phyloP scores from a whole-genome alignment of 2,113 vertebrate species.

The Malurus alboscapulatus region DNA sequence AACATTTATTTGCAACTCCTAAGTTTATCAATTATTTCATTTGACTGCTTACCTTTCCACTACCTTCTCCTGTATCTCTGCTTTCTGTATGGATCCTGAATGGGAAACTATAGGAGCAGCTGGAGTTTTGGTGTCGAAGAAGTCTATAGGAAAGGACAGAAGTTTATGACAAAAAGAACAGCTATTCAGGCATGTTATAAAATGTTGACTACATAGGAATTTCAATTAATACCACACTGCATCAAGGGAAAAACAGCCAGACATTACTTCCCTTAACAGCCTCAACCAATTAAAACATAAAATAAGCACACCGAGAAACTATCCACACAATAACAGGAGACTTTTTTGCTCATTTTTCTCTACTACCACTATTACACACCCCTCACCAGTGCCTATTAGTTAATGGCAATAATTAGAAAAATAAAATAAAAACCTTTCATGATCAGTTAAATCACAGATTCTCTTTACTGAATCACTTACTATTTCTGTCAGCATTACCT shows the following conservation, averaged over 20 bases:
- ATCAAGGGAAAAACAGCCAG: not conserved
- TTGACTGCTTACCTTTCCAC: constrained; percentile 72
- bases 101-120: constrained; percentile 79
- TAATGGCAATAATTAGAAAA: not conserved
- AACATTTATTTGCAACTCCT: not conserved
- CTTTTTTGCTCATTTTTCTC: not conserved
- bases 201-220: not conserved
- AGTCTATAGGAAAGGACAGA: constrained; percentile 64
- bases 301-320: not conserved
- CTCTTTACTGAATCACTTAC: not conserved
- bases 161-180: not conserved
- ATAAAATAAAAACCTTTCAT: not conserved
- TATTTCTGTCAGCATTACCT: constrained; percentile 30
- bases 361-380: not conserved
- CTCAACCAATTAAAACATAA: not conserved
- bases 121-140: constrained; percentile 82
- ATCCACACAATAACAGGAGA: not conserved
- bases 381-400: not conserved
- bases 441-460: not conserved
- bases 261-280: not conserved
- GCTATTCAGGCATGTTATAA: not conserved
- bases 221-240: not conserved
- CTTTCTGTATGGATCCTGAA: constrained; percentile 90
- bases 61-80: constrained; percentile 80
- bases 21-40: not conserved